Conservation (phyloP, 1,140 invertebrate species). For the Papilio helenus region DNA sequence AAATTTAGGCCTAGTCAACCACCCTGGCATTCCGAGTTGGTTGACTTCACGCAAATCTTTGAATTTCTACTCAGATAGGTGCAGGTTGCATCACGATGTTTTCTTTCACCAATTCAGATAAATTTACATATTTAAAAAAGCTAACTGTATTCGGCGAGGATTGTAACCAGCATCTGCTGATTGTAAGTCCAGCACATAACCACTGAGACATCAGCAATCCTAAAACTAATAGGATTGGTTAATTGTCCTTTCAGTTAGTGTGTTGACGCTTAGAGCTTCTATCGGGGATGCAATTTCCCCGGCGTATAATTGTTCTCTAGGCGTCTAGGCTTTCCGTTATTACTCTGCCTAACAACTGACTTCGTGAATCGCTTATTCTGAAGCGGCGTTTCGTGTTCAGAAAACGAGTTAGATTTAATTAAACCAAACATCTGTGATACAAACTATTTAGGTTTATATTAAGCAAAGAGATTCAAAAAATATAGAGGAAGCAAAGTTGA, state of each 20-base stretch:
- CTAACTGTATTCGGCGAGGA: neutral
- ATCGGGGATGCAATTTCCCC: constrained; percentile 74
- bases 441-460: neutral
- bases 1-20: neutral
- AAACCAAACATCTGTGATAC: constrained; percentile 16
- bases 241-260: constrained; percentile 70
- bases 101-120: neutral
- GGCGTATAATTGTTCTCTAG: constrained; percentile 71
- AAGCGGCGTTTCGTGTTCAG: constrained; percentile 8
- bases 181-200: neutral
- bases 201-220: neutral
- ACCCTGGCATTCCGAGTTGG: neutral
- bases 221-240: constrained; percentile 56
- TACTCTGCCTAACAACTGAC: constrained; percentile 34
- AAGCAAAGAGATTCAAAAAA: too few relatives aligned
- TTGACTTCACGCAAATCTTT: too few relatives aligned
- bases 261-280: constrained; percentile 68
- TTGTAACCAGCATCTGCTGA: too few relatives aligned
- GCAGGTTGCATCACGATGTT: neutral
- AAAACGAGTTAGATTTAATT: constrained; percentile 36
- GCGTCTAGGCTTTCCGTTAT: constrained; percentile 55
- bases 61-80: too few relatives aligned
- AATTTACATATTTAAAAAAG: neutral
- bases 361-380: constrained; percentile 16
- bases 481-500: too few relatives aligned